phyloP scores from a whole-genome alignment of 2,797 vertebrate genomes.

The Heliangelus exortis region DNA sequence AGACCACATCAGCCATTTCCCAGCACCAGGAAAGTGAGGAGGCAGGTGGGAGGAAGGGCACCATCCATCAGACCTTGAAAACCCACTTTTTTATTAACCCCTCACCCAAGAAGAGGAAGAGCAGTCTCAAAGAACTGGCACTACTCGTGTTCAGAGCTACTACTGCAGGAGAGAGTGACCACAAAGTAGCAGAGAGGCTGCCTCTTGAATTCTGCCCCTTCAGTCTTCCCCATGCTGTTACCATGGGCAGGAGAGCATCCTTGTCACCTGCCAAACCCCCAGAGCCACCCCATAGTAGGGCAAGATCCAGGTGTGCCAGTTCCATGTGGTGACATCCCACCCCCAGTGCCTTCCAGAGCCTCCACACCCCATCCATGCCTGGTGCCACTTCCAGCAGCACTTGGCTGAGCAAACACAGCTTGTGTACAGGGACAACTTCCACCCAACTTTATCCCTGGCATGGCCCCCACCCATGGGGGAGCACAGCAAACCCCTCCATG shows the following conservation, averaged over 20 bases:
- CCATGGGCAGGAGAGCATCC: not conserved
- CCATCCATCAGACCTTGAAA: not conserved
- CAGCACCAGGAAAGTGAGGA: not conserved
- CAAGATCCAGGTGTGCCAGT: rapidly evolving
- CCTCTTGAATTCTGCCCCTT: not conserved
- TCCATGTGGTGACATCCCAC: rapidly evolving
- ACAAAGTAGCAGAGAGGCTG: not conserved
- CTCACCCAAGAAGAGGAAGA: not conserved
- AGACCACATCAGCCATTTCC: not conserved
- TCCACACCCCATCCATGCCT: not conserved
- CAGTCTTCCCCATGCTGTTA: rapidly evolving
- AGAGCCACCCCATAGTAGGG: rapidly evolving
- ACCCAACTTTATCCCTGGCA: not conserved
- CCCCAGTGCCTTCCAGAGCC: not conserved
- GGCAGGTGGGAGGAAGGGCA: not conserved
- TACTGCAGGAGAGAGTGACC: not conserved
- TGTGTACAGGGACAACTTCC: conserved; percentile 37
- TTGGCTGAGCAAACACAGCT: conserved; percentile 25
- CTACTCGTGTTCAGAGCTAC: not conserved
- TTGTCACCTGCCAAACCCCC: not conserved
- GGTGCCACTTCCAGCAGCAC: not conserved
- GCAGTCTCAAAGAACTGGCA: not conserved
- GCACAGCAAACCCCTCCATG: not conserved
- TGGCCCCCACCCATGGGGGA: not conserved
- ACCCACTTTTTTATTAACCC: not conserved